phyloP scores from a whole-genome alignment of 2,113 vertebrate species.

The Labrus mixtus region DNA sequence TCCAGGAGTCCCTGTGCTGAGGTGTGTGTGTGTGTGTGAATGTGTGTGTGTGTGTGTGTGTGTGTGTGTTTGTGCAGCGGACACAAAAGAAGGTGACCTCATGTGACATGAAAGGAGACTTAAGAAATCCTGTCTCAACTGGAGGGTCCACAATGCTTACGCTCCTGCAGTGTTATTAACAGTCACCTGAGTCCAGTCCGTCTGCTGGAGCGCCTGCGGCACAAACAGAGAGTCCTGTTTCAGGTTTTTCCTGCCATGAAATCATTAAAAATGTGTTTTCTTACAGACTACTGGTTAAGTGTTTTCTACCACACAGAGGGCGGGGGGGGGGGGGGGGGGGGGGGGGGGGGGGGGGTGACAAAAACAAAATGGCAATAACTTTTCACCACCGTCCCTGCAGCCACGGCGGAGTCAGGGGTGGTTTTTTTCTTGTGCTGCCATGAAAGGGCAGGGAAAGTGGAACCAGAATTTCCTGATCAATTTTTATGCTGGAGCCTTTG shows the following conservation, averaged over 20 bases:
- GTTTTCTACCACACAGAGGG: constrained; percentile 10
- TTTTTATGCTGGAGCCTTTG: constrained; percentile 77
- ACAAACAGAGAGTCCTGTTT: neutral
- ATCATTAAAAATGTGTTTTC: constrained; percentile 20
- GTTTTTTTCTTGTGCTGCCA: constrained; percentile 54
- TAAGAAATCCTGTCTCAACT: constrained; percentile 60
- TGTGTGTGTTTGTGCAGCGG: constrained; percentile 21
- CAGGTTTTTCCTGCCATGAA: constrained; percentile 13
- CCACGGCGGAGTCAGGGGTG: constrained; percentile 31
- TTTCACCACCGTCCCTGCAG: constrained; percentile 42
- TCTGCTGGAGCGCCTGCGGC: constrained; percentile 4
- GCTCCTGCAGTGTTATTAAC: constrained; percentile 43
- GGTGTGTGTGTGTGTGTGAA: constrained; percentile 16
- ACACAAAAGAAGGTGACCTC: constrained; percentile 74
- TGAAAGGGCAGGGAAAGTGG: constrained; percentile 60
- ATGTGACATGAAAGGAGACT: constrained; percentile 73
- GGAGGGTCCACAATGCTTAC: constrained; percentile 46
- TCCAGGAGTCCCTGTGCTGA: constrained; percentile 15
- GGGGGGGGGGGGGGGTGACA: too few relatives aligned
- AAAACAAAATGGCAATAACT: constrained; percentile 17
- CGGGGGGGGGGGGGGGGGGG: constrained; percentile 30
- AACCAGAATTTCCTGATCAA: constrained; percentile 80
- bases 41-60: constrained; percentile 1
- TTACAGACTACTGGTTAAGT: constrained; percentile 21
- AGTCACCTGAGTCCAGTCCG: constrained; percentile 58